Conservation (phyloP, 2,888 invertebrate species). For the Cataglyphis cursor region DNA sequence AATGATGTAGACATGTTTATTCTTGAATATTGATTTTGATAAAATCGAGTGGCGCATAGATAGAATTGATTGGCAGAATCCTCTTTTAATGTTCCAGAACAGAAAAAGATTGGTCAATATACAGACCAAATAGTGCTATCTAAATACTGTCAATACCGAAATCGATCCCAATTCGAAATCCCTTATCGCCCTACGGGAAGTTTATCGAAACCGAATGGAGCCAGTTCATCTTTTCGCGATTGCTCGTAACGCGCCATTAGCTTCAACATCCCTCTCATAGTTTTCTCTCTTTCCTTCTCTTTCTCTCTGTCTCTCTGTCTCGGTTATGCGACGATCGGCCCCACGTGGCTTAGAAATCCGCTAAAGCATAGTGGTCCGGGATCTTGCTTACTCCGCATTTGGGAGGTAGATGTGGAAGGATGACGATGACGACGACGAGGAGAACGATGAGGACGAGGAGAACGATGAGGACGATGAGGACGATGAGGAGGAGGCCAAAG, state of each 20-base stretch:
- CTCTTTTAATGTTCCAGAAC: neutral
- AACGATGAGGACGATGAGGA: constrained; percentile 14
- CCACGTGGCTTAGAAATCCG: constrained; percentile 67
- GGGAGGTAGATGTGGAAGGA: constrained; percentile 44
- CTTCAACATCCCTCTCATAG: constrained; percentile 14
- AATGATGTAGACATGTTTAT: neutral
- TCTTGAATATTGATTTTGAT: neutral
- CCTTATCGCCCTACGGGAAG: constrained; percentile 38
- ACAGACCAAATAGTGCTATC: neutral
- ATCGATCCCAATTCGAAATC: constrained; percentile 41
- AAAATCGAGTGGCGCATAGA: neutral
- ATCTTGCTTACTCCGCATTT: constrained; percentile 74
- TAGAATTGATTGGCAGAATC: neutral
- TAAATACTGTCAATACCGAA: constrained; percentile 9
- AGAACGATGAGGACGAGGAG: neutral
- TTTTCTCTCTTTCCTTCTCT: neutral
- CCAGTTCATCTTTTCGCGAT: constrained; percentile 53
- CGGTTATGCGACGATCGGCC: constrained; percentile 64
- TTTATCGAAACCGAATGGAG: constrained; percentile 52
- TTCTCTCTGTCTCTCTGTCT: neutral
- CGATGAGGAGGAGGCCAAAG: constrained; percentile 13
- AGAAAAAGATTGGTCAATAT: constrained; percentile 3
- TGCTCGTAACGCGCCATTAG: constrained; percentile 53
- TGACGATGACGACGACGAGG: constrained; percentile 30
- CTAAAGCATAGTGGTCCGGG: constrained; percentile 56